phyloP scores from a whole-genome alignment of 2,797 vertebrate genomes.

The Muraenolepis orangiensis region DNA sequence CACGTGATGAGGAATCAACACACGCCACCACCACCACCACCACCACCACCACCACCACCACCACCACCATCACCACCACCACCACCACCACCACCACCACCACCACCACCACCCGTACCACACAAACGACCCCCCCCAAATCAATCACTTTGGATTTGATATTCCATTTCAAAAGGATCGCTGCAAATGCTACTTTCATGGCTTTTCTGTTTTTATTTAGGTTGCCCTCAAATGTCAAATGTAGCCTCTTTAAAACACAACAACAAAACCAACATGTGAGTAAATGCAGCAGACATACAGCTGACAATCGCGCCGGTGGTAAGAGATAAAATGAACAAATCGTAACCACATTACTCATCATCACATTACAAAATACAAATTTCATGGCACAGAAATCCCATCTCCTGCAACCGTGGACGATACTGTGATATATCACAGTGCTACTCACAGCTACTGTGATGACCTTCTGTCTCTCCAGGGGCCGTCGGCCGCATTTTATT shows the following conservation, averaged over 20 bases:
- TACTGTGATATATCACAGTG: background rate
- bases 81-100: too few species aligned
- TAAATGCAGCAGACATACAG: too few species aligned
- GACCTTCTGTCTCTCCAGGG: background rate
- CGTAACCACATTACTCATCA: background rate
- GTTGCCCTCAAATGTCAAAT: background rate
- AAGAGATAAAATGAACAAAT: background rate
- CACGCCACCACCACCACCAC: too few species aligned
- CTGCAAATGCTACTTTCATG: background rate
- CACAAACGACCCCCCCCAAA: background rate
- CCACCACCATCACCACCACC: too few species aligned
- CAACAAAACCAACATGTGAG: too few species aligned
- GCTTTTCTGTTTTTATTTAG: background rate
- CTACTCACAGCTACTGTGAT: background rate
- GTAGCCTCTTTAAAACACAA: background rate
- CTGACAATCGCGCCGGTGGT: background rate
- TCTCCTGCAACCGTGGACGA: background rate
- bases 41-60: too few species aligned
- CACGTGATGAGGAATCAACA: background rate
- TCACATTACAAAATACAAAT: background rate
- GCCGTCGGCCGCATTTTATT: background rate
- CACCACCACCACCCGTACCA: too few species aligned
- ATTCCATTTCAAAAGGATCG: too few species aligned
- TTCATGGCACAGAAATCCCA: background rate
- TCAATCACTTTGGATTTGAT: background rate